A percentile compares a stretch with the other conserved stretches of the same genome.
These are phyloP conservation scores for Crotalus viridis DNA, from an alignment of 2,113 vertebrate genomes.

Conservation along the genomic window DNA sequence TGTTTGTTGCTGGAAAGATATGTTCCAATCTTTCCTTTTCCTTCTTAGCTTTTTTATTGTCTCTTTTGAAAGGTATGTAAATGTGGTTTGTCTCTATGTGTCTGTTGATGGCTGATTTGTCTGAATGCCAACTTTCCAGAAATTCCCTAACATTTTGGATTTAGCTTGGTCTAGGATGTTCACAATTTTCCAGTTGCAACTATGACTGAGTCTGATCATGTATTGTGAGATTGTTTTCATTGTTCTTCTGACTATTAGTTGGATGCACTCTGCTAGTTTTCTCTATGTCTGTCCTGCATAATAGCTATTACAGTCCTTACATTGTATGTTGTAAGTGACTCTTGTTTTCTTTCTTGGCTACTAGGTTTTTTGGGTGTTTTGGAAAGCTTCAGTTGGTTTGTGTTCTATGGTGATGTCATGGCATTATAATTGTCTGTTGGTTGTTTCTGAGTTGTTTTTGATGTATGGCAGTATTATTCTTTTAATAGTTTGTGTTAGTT, in stretches of 20 bases:
- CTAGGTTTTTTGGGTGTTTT: not conserved
- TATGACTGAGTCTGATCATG: not conserved
- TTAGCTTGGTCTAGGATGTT: not conserved
- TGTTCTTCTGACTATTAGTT: not conserved
- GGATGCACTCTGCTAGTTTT: not conserved
- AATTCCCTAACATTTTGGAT: not conserved
- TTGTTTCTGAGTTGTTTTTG: not conserved
- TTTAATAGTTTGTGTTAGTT: not conserved
- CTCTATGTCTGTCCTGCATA: not conserved
- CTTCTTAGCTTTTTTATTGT: not conserved
- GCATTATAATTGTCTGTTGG: not conserved
- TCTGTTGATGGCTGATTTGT: not conserved
- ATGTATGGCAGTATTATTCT: not conserved
- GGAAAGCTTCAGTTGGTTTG: not conserved
- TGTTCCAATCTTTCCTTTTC: not conserved
- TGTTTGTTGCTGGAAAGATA: not conserved
- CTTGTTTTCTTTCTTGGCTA: not conserved
- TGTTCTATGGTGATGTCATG: not conserved
- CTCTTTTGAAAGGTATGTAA: not conserved
- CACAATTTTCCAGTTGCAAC: not conserved
- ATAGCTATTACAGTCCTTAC: not conserved
- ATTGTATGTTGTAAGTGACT: not conserved
- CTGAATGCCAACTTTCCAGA: not conserved
- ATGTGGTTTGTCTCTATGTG: not conserved
- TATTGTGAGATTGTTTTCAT: not conserved